phyloP scores from a whole-genome alignment of 1,140 invertebrate species.

The Nebria ingens region DNA sequence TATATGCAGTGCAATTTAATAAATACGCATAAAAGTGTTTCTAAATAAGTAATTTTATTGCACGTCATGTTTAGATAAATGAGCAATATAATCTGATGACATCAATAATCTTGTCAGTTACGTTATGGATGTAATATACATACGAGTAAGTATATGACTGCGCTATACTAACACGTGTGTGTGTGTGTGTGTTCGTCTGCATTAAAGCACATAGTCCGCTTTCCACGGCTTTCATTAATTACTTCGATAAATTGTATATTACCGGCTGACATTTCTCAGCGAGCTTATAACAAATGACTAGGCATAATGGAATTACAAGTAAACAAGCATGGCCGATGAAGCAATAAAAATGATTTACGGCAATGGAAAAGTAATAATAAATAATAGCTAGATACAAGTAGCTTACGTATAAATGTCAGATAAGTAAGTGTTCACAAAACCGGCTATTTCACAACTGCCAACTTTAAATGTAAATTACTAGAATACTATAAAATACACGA shows the following conservation, averaged over 20 bases:
- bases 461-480: constrained; percentile 10
- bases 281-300: constrained; percentile 3
- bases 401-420: constrained; percentile 15
- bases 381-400: constrained; percentile 16
- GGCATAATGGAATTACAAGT: constrained; percentile 6
- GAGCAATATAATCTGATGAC: too few relatives aligned
- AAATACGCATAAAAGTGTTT: too few relatives aligned
- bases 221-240: neutral
- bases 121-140: too few relatives aligned
- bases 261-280: constrained; percentile 2
- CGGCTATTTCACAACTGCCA: constrained; percentile 10
- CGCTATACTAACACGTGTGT: too few relatives aligned
- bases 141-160: too few relatives aligned
- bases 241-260: constrained; percentile 8
- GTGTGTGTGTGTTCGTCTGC: too few relatives aligned
- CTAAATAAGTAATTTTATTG: too few relatives aligned
- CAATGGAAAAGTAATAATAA: constrained; percentile 10
- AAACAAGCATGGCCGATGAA: constrained; percentile 13
- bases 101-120: too few relatives aligned
- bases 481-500: constrained; percentile 8
- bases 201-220: neutral
- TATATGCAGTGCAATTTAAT: too few relatives aligned
- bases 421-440: constrained; percentile 15
- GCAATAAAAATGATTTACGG: constrained; percentile 16
- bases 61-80: too few relatives aligned